These are phyloP conservation scores for Xylota segnis DNA, from an alignment of 2,888 invertebrate species.

Conservation along the genomic window DNA sequence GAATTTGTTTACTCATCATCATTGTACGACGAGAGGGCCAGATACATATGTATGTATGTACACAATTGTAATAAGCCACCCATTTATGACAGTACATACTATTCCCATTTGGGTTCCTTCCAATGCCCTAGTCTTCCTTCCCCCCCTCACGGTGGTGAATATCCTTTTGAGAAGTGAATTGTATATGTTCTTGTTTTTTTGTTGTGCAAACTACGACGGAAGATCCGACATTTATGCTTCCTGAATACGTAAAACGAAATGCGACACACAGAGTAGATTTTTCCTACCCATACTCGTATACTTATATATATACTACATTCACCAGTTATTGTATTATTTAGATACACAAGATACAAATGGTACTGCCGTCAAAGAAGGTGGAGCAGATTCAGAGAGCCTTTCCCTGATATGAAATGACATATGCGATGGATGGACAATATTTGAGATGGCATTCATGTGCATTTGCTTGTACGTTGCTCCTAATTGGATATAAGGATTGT, in stretches of 20 bases:
- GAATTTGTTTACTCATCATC: conserved; percentile 69
- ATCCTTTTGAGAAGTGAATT: conserved; percentile 60
- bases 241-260: conserved; percentile 71
- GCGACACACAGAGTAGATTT: conserved; percentile 50
- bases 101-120: conserved; percentile 12
- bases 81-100: conserved; percentile 56
- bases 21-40: conserved; percentile 21
- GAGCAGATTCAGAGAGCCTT: conserved; percentile 18
- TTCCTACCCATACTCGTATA: not conserved
- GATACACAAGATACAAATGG: conserved; percentile 21
- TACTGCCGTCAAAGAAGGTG: not conserved
- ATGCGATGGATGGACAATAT: conserved; percentile 66
- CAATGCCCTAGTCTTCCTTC: no score
- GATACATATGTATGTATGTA: conserved; percentile 30
- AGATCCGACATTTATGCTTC: conserved; percentile 70
- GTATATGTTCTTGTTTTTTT: conserved; percentile 36
- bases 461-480: conserved; percentile 24
- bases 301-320: no score
- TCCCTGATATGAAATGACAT: conserved; percentile 55
- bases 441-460: conserved; percentile 65
- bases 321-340: conserved; percentile 14
- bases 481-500: conserved; percentile 43
- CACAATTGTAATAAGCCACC: conserved; percentile 47
- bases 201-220: conserved; percentile 44
- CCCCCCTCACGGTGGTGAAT: conserved; percentile 12